A percentile compares a stretch with the other conserved stretches of the same genome.
phyloP scores from a whole-genome alignment of 2,888 invertebrate genomes.

The Sturmia bella region DNA sequence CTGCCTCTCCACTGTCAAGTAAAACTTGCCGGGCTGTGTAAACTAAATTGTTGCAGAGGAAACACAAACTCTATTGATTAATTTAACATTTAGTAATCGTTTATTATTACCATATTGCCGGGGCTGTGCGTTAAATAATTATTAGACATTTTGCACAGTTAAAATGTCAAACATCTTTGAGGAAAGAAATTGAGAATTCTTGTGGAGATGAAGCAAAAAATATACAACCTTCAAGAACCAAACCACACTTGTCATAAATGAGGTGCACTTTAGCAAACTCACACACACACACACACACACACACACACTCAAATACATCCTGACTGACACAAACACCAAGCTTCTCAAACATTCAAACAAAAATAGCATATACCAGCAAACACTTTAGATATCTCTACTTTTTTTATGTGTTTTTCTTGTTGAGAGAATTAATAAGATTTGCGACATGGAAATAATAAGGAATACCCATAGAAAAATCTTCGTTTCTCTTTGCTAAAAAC shows the following conservation, averaged over 20 bases:
- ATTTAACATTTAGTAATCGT: conserved; percentile 5
- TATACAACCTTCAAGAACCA: conserved; percentile 60
- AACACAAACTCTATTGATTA: conserved; percentile 1
- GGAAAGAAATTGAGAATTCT: conserved; percentile 31
- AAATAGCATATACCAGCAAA: conserved; percentile 8
- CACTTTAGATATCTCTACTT: too few species aligned
- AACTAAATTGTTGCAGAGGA: too few species aligned
- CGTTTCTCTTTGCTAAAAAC: too few species aligned
- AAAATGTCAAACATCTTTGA: conserved; percentile 44
- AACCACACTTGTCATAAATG: conserved; percentile 47
- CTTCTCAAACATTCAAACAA: not conserved
- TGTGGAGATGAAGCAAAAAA: conserved; percentile 40
- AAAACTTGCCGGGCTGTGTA: too few species aligned
- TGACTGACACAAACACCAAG: not conserved
- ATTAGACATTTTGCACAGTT: conserved; percentile 10
- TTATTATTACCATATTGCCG: conserved; percentile 47
- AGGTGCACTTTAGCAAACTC: too few species aligned
- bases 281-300: conserved; percentile 22
- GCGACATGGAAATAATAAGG: too few species aligned
- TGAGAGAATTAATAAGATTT: too few species aligned
- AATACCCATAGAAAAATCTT: too few species aligned
- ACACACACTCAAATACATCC: conserved; percentile 7
- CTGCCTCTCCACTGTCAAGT: too few species aligned
- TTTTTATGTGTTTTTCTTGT: too few species aligned
- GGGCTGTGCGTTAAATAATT: conserved; percentile 15